A percentile compares a stretch with the other conserved stretches of the same genome.
These are phyloP conservation scores for Hippocampus kuda DNA, from an alignment of 2,797 vertebrate genomes.

Conservation along the genomic window DNA sequence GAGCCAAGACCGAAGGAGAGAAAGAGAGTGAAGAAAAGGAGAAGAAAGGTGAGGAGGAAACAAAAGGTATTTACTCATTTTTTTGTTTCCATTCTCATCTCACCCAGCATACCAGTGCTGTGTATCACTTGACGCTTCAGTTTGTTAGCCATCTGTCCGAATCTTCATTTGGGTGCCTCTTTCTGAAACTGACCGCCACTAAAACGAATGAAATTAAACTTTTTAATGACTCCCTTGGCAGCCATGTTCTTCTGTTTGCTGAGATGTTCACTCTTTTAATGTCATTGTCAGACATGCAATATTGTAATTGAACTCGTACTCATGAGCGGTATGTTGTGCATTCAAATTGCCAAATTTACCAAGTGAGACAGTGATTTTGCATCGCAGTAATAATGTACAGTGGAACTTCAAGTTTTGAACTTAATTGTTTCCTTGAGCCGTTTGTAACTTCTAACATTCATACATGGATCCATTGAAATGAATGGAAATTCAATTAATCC, in stretches of 20 bases:
- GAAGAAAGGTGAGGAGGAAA: conserved; percentile 84
- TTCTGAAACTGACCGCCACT: not conserved
- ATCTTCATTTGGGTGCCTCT: not conserved
- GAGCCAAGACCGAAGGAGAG: conserved; percentile 87
- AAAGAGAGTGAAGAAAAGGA: conserved; percentile 82
- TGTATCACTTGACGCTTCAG: not conserved
- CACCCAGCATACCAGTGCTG: not conserved
- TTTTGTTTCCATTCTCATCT: conserved; percentile 15
- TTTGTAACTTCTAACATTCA: too few relatives aligned
- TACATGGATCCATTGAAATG: too few relatives aligned
- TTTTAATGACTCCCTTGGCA: not conserved
- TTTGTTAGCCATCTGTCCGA: not conserved
- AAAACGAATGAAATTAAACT: not conserved
- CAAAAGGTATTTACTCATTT: conserved; percentile 54
- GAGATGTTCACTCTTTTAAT: not conserved
- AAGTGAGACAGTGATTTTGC: not conserved
- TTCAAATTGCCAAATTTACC: not conserved
- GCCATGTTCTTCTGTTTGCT: not conserved
- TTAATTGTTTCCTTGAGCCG: too few relatives aligned
- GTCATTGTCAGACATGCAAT: not conserved
- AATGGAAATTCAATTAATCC: too few relatives aligned
- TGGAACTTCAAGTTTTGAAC: too few relatives aligned
- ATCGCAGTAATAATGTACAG: too few relatives aligned
- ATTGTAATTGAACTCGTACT: not conserved
- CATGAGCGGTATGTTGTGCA: not conserved